Evolutionary conservation across 2,113 vertebrate species (phyloP), one percentile per base, ranked within the genome.

Genomic region (Pardalotus punctatus): DNA sequence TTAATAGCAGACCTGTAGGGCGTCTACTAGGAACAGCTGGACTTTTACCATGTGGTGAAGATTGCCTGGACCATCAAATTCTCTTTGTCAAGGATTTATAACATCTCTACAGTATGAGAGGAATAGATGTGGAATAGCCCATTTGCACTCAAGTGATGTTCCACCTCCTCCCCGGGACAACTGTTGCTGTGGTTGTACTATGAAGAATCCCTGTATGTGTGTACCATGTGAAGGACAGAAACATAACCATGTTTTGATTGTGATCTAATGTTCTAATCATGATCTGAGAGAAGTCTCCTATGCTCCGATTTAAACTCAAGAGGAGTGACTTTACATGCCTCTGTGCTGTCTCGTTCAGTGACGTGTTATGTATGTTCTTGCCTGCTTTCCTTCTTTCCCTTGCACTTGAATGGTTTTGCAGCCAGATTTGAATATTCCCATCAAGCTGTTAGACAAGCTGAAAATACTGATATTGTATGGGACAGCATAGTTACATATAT

Each of bases 131-230:
- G 5, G 40, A 82, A 51, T 11, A 69, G 3, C 2, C 6, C 15
- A 18, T 81, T 53, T 81, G 4, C 6, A 27, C 6, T 9, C 12
- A 33, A 28, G 14, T 17, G 11, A 3, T 53, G 8, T 22, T 70
- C 20, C 36, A 66, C 13, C 12, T 76, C 35, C 64, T 91, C 12
- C 9, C 8, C 14, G 35, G 35, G 18, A 51, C 23, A 67, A 11
- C 8, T 33, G 22, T 6, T 70, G 11, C 8, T 60, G 8, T 18
- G 16, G 42, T 43, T 43, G 42, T 43, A 43, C 42, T 17, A 18
- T 14, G 25, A 81, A 74, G n/a, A 78, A 13, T 5, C 9, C 3
- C 5, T 42, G 10, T 27, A 31, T n/a, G 7, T 0, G 0, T 66
- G 33, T 57, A 36, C 9, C 21, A 19, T 25, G 3, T 23, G 57